Conservation (phyloP, 1,140 invertebrate species). For the Micrasema minimum region DNA sequence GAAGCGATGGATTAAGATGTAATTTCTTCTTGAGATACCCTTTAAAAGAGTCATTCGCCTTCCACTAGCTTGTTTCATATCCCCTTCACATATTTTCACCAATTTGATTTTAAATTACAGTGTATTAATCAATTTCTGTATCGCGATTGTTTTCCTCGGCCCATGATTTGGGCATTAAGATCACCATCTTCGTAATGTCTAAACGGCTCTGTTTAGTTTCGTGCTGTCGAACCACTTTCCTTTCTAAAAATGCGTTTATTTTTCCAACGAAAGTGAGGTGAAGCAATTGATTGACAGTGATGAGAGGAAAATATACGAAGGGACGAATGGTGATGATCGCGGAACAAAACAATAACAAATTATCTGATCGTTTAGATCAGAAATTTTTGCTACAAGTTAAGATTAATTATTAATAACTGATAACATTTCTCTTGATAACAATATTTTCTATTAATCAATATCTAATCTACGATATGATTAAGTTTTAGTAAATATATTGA, state of each 20-base stretch:
- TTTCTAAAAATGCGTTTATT: slow-evolving; percentile 34
- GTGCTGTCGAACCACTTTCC: slow-evolving; percentile 14
- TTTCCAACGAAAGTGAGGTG: slow-evolving; percentile 25
- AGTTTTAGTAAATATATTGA: no score
- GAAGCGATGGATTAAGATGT: no score
- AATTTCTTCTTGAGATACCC: no score
- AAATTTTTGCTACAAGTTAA: no score
- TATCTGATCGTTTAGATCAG: no score
- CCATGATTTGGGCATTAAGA: slow-evolving; percentile 34
- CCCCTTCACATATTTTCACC: not conserved
- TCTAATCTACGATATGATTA: no score
- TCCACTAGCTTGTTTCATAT: no score
- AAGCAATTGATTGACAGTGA: slow-evolving; percentile 18
- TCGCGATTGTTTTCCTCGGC: not conserved
- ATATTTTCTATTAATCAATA: no score
- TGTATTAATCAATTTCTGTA: slow-evolving; percentile 24
- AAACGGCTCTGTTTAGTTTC: not conserved
- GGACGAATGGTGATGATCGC: not conserved
- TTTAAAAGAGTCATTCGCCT: no score
- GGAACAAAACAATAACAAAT: not conserved
- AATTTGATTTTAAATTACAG: not conserved
- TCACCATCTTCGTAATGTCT: slow-evolving; percentile 1
- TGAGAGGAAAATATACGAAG: not conserved
- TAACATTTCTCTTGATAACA: no score
- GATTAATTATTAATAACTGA: no score